These are phyloP conservation scores for Macrostomum lignano DNA, from an alignment of 1,140 invertebrate species.

Conservation along the genomic window DNA sequence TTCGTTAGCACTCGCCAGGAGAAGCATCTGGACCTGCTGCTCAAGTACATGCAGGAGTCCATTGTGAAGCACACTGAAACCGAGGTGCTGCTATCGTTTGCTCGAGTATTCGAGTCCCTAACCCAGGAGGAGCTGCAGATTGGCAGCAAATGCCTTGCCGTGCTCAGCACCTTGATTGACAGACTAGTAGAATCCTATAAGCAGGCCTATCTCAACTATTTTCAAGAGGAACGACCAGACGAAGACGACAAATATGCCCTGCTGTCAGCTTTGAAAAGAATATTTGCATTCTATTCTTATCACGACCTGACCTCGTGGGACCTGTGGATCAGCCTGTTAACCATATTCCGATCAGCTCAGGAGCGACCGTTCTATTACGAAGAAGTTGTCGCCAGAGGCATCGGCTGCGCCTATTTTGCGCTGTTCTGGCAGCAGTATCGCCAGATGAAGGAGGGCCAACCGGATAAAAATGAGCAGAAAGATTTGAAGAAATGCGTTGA, in stretches of 20 bases:
- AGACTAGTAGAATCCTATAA: constrained; percentile 58
- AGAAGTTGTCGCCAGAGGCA: constrained; percentile 26
- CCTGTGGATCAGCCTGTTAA: constrained; percentile 57
- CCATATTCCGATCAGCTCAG: constrained; percentile 40
- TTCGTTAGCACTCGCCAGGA: constrained; percentile 64
- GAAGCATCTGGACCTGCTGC: constrained; percentile 39
- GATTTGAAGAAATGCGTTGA: no score
- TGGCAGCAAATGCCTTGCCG: constrained; percentile 54
- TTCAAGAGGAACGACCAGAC: constrained; percentile 43
- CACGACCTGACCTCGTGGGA: constrained; percentile 57
- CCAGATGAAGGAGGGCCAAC: no score
- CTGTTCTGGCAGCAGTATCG: constrained; percentile 7
- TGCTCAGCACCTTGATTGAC: constrained; percentile 61
- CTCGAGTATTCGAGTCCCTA: constrained; percentile 64
- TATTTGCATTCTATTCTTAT: constrained; percentile 32
- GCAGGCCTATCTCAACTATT: constrained; percentile 38
- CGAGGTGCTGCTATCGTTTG: constrained; percentile 61
- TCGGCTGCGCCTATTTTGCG: constrained; percentile 6
- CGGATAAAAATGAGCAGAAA: no score
- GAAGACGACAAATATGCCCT: constrained; percentile 79
- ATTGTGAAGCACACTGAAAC: constrained; percentile 59
- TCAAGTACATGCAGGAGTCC: constrained; percentile 51
- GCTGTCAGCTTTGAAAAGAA: constrained; percentile 40
- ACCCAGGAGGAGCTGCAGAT: constrained; percentile 64
- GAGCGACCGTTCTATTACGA: constrained; percentile 32